These are phyloP conservation scores for Drymonia ruficornis DNA, from an alignment of 2,888 invertebrate species.

Conservation along the genomic window DNA sequence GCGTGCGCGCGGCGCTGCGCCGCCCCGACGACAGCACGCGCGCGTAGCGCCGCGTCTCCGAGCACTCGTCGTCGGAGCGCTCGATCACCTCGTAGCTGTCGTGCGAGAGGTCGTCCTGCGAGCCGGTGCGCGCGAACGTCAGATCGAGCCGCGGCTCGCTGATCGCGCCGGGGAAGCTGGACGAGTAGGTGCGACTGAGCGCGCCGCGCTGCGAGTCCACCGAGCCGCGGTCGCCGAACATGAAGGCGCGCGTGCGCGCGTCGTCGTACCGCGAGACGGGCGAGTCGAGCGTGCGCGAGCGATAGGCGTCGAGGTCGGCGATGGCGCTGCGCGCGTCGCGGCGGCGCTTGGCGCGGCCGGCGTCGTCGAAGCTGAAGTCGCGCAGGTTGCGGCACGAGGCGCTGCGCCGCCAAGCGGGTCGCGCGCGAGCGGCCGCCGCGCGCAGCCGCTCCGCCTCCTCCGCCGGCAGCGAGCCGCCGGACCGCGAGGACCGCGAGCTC, in stretches of 20 bases:
- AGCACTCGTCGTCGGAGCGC: constrained; percentile 87
- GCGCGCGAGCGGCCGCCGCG: constrained; percentile 60
- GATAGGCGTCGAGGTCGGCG: constrained; percentile 66
- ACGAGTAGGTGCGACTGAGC: constrained; percentile 90
- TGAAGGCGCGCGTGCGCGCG: constrained; percentile 83
- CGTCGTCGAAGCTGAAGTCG: constrained; percentile 90
- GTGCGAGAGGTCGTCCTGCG: constrained; percentile 94
- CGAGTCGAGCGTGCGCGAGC: constrained; percentile 85
- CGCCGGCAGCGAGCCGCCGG: constrained; percentile 62
- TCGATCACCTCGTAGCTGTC: constrained; percentile 95
- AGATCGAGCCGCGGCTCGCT: constrained; percentile 88
- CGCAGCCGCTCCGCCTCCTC: constrained; percentile 42
- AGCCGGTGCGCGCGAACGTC: constrained; percentile 87
- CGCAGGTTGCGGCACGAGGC: constrained; percentile 93
- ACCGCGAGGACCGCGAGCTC: constrained; percentile 72
- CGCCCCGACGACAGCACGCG: constrained; percentile 55
- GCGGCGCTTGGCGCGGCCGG: constrained; percentile 87
- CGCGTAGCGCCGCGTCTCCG: constrained; percentile 63
- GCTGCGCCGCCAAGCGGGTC: constrained; percentile 89
- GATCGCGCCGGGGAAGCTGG: constrained; percentile 93
- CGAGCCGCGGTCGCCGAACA: constrained; percentile 76
- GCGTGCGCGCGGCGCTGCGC: constrained; percentile 72
- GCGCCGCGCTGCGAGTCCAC: constrained; percentile 89
- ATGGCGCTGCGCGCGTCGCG: constrained; percentile 61
- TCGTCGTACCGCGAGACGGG: constrained; percentile 88